These are phyloP conservation scores for Saccostrea glomerata DNA, from an alignment of 1,140 invertebrate species.

Conservation along the genomic window DNA sequence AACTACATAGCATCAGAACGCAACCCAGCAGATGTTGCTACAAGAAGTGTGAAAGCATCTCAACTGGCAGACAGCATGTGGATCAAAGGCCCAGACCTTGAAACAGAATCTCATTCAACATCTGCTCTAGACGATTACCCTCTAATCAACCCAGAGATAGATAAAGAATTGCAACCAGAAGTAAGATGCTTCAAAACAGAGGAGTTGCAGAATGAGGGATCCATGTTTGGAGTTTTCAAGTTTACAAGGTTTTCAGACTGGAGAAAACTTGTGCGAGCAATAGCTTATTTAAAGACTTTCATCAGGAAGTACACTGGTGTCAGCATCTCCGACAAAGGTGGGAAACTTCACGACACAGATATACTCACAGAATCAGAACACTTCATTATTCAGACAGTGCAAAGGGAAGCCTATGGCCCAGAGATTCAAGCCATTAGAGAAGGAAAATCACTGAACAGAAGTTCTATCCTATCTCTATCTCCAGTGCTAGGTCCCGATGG, in stretches of 20 bases:
- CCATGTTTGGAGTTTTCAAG: background rate
- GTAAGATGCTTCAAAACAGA: slow-evolving; percentile 20
- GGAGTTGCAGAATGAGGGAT: background rate
- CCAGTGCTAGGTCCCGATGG: slow-evolving; percentile 30
- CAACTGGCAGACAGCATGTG: slow-evolving; percentile 24
- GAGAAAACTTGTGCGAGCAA: slow-evolving; percentile 33
- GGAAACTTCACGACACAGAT: background rate
- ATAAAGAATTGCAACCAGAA: slow-evolving; percentile 30
- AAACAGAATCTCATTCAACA: background rate
- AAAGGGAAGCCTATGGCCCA: background rate
- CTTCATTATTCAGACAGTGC: slow-evolving; percentile 13
- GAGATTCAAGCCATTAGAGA: slow-evolving; percentile 11
- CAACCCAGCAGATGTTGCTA: slow-evolving; percentile 52
- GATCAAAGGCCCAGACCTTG: slow-evolving; percentile 31
- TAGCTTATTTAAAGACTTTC: background rate
- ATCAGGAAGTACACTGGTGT: background rate
- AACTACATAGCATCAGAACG: slow-evolving; percentile 27
- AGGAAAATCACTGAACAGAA: background rate
- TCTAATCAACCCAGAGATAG: slow-evolving; percentile 15
- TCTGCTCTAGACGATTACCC: background rate
- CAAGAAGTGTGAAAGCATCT: background rate
- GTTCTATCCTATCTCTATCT: background rate
- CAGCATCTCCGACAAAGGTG: background rate
- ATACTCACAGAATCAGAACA: background rate
- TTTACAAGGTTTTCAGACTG: slow-evolving; percentile 45